Base-by-base conservation (phyloP, 2,113 vertebrate genomes). In the Ceyx melanurus region DNA sequence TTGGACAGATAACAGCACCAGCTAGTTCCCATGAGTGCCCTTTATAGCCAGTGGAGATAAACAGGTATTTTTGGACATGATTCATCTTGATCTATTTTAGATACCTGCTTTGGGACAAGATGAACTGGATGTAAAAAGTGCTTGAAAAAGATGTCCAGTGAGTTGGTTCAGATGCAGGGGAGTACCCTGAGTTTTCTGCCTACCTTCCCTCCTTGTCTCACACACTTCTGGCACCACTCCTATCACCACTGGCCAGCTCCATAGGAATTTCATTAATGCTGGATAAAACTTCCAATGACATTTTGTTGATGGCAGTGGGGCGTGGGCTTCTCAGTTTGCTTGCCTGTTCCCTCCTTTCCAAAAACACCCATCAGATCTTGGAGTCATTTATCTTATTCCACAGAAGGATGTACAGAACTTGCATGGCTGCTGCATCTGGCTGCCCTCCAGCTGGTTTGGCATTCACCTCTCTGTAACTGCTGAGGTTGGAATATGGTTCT, bases 71-170 rank as follows among this genome's bases (percentile, higher is more conserved):
- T 62, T 92, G 72, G 64, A 76, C 42, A 16, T 91, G 90, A 92
- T 91, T 91, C 75, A 82, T 92, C 82, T 82, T 89, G 64, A 80
- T 89, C 85, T 89, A 19, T 89, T 94, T 96, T 92, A 88, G 64
- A 72, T 76, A 56, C 31, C 53, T 72, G 85, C 75, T 82, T 70
- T 91, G 50, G 88, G 72, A 88, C n/a, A 61, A 76, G 82, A 73
- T 61, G 62, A 90, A 54, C 40, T 82, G 64, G 26, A 60, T 86
- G 43, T 51, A 22, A 57, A 65, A 85, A 62, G 51, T 62, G 42
- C 58, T 82, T 70, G 43, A 51, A 80, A 70, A 82, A 83, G 60
- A 16, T 66, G 22, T n/a, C 54, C 56, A 70, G 50, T 56, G 58
- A 46, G 45, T 70, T 82, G 42, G 60, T 89, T 91, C 71, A 91